phyloP scores from a whole-genome alignment of 2,797 vertebrate genomes.

The Oreonectes daqikongensis region DNA sequence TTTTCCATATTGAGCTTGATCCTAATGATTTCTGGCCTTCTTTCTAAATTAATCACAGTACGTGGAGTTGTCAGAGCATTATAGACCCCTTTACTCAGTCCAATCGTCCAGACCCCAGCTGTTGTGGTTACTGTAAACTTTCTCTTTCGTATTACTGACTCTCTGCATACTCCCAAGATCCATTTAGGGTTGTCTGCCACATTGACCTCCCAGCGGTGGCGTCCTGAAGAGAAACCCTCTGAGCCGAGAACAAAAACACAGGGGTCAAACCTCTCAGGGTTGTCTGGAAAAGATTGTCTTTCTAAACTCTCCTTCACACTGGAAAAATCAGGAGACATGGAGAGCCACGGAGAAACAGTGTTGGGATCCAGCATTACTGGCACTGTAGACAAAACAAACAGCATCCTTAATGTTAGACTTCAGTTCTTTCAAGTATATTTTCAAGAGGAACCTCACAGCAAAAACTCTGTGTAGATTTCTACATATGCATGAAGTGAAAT shows the following conservation, averaged over 20 bases:
- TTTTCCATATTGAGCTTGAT: slow-evolving; percentile 77
- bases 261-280: slow-evolving; percentile 71
- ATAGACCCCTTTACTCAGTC: slow-evolving; percentile 75
- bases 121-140: slow-evolving; percentile 74
- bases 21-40: slow-evolving; percentile 71
- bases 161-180: slow-evolving; percentile 79
- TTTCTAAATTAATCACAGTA: slow-evolving; percentile 54
- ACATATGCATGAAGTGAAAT: background rate
- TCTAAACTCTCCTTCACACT: slow-evolving; percentile 70
- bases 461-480: no score
- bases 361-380: slow-evolving; percentile 74
- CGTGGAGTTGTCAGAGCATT: slow-evolving; percentile 48
- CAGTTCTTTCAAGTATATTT: no score
- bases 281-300: slow-evolving; percentile 57
- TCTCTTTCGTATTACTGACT: slow-evolving; percentile 69
- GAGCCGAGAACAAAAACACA: slow-evolving; percentile 75
- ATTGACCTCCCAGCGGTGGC: slow-evolving; percentile 81
- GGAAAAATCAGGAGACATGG: slow-evolving; percentile 68
- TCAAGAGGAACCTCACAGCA: background rate
- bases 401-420: no score
- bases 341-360: slow-evolving; percentile 79
- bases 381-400: slow-evolving; percentile 57
- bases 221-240: slow-evolving; percentile 70
- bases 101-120: slow-evolving; percentile 75
- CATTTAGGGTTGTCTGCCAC: slow-evolving; percentile 79